phyloP scores from a whole-genome alignment of 2,888 invertebrate species.

The Thelaira solivaga region DNA sequence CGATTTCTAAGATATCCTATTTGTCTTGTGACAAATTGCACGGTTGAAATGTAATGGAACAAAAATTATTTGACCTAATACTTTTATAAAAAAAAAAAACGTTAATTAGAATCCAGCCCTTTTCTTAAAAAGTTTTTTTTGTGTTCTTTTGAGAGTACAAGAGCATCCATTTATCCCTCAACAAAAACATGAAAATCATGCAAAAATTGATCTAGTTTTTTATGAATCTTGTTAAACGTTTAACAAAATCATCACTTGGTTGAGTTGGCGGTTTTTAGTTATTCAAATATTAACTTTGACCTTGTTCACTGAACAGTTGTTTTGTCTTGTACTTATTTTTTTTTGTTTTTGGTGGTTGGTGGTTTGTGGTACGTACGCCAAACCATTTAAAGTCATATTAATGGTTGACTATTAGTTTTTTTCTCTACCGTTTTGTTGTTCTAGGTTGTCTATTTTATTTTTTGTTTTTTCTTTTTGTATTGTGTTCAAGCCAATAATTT shows the following conservation, averaged over 20 bases:
- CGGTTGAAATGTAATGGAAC: not conserved
- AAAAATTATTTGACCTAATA: not conserved
- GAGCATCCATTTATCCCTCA: not conserved
- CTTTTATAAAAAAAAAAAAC: too few species aligned
- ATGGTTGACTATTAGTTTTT: too few species aligned
- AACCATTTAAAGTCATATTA: constrained; percentile 35
- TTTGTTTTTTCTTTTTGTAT: not conserved
- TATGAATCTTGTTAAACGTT: not conserved
- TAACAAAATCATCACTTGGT: not conserved
- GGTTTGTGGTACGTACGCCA: too few species aligned
- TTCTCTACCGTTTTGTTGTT: too few species aligned
- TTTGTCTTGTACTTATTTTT: not conserved
- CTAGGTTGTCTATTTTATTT: not conserved
- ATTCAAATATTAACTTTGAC: constrained; percentile 53
- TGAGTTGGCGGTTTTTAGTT: not conserved
- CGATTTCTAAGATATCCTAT: too few species aligned
- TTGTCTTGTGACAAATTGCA: too few species aligned
- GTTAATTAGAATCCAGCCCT: not conserved
- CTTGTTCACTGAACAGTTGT: constrained; percentile 31
- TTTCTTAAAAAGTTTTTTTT: not conserved
- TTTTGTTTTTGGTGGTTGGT: not conserved
- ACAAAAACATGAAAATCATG: constrained; percentile 52
- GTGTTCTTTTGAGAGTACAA: not conserved
- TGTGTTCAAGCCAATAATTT: constrained; percentile 21
- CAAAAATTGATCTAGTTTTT: constrained; percentile 48